Evolutionary conservation across 1,140 invertebrate genomes (phyloP).

Genomic region (Acromyrmex heyeri): DNA sequence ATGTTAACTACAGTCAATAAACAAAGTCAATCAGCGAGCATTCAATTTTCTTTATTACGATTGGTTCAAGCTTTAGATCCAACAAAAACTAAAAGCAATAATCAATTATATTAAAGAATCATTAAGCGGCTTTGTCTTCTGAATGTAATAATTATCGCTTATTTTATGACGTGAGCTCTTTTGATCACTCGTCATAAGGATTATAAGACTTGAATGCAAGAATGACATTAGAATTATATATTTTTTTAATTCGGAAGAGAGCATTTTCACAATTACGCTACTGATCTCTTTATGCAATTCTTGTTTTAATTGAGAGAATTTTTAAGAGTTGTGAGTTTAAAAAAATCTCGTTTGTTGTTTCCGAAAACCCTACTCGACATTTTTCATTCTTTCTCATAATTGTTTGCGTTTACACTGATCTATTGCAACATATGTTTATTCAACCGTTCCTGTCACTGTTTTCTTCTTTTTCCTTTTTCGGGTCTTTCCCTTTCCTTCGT

Average conservation of each 20-base stretch:
- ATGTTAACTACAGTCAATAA: too few species aligned
- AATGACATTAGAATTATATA: neutral
- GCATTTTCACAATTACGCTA: neutral
- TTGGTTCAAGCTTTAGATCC: too few species aligned
- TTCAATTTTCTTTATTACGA: too few species aligned
- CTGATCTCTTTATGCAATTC: neutral
- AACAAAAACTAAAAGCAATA: too few species aligned
- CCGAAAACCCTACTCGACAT: neutral
- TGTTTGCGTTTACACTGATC: constrained; percentile 3
- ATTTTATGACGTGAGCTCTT: neutral
- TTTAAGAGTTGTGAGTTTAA: neutral
- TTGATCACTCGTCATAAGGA: neutral
- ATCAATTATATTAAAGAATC: too few species aligned
- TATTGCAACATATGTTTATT: neutral
- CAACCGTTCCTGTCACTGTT: neutral
- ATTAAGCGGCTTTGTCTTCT: too few species aligned
- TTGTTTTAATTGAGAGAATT: neutral
- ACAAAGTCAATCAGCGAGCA: too few species aligned
- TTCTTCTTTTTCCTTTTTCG: neutral
- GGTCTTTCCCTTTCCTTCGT: neutral
- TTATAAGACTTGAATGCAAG: neutral
- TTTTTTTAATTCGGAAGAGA: neutral
- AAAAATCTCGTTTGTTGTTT: neutral
- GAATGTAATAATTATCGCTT: too few species aligned
- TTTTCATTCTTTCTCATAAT: neutral